Evolutionary conservation across 1,140 invertebrate genomes (phyloP).

Genomic region (Eurytemora carolleeae): DNA sequence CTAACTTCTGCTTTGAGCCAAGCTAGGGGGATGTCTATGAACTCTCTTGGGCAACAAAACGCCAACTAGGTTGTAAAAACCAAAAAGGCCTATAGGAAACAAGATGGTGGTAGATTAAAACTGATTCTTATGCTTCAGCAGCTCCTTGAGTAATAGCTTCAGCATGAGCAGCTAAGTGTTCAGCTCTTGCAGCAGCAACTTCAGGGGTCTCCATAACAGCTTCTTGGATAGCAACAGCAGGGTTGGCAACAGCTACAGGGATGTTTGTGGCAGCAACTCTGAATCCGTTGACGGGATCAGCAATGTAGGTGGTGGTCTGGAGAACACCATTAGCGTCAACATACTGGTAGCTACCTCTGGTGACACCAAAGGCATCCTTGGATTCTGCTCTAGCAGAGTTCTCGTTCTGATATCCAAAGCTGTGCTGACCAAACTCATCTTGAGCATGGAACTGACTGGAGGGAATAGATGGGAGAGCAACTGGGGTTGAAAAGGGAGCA

Average conservation of each 20-base stretch:
- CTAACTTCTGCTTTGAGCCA: too few species aligned
- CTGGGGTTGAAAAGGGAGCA: slow-evolving; percentile 19
- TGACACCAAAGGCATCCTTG: slow-evolving; percentile 38
- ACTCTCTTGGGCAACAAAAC: too few species aligned
- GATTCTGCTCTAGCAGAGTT: slow-evolving; percentile 41
- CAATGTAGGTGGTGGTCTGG: slow-evolving; percentile 34
- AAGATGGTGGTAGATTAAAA: too few species aligned
- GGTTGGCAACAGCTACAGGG: slow-evolving; percentile 24
- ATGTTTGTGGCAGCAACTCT: slow-evolving; percentile 37
- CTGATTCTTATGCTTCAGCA: too few species aligned
- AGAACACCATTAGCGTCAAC: slow-evolving; percentile 42
- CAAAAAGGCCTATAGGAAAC: too few species aligned
- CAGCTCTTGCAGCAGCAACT: background rate
- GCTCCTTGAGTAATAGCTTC: background rate
- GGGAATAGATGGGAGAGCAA: slow-evolving; percentile 18
- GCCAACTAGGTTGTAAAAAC: too few species aligned
- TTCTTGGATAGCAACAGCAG: slow-evolving; percentile 8
- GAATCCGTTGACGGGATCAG: slow-evolving; percentile 29
- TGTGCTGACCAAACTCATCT: slow-evolving; percentile 19
- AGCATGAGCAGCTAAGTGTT: background rate
- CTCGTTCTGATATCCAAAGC: slow-evolving; percentile 29
- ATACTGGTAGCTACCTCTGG: slow-evolving; percentile 40
- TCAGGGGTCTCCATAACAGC: slow-evolving; percentile 11
- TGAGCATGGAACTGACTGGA: slow-evolving; percentile 19
- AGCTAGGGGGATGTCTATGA: too few species aligned